Base-by-base conservation (phyloP, 2,797 vertebrate genomes). In the Sebastes baramenuke region DNA sequence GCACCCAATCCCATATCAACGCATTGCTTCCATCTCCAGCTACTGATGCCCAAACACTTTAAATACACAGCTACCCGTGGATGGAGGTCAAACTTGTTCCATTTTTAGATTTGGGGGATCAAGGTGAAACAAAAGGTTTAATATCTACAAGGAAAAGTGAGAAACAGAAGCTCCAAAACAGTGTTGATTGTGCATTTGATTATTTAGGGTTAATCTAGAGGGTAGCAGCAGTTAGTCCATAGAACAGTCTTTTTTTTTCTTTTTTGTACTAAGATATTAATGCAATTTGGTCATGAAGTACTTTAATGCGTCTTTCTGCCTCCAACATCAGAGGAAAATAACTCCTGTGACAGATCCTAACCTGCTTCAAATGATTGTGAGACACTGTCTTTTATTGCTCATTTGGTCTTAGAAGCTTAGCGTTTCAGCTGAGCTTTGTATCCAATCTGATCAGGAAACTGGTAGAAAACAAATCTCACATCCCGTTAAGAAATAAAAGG, bases 151-250 rank as follows among this genome's bases (percentile, higher is more conserved):
- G 79, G 69, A 79, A 77, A 81, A 54, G 76, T 66, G 82, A 90
- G 67, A 72, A 86, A 82, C 72, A 84, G 46, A 79, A 83, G 62
- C 79, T 74, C 72, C 75, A 76, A 79, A 90, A 90, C 77, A 87
- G 85, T 88, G 80, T 88, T 93, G 93, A 92, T 94, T 95, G 94
- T 93, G 92, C 93, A 82, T 93, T 89, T 88, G 88, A 89, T 88
- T 92, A 87, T 80, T 90, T 86, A 81, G 86, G 89, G 84, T 90
- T 93, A 75, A 80, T 88, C 71, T 85, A 64, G 73, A 86, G 86
- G 86, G 88, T 95, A 95, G 95, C 94, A 96, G 95, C 95, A 93
- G 91, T 92, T 89, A 93, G 90, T 89, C 87, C 86, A 77, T 79
- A 87, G 77, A 95, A 93, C 92, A 94, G 92, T 94, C 89, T 59